These are phyloP conservation scores for Aphis gossypii DNA, from an alignment of 1,140 invertebrate genomes.

Conservation along the genomic window DNA sequence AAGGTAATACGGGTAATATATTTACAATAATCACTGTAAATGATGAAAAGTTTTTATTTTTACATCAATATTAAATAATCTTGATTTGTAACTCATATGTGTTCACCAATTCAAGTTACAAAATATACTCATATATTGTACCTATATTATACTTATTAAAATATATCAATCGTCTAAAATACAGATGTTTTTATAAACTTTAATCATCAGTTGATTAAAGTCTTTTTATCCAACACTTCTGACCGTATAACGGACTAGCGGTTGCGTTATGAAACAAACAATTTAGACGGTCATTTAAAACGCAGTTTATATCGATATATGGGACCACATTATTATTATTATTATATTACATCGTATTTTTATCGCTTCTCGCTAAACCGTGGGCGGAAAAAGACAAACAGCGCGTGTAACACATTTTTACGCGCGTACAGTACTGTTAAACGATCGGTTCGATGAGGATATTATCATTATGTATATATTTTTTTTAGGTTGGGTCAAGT, in stretches of 20 bases:
- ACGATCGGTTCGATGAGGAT: neutral
- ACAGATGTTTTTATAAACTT: neutral
- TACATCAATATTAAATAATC: neutral
- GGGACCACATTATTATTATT: neutral
- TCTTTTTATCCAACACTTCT: neutral
- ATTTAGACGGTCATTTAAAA: neutral
- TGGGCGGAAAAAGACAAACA: slow-evolving; percentile 12
- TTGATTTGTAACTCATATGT: neutral
- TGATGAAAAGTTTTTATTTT: neutral
- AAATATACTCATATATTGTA: too few species aligned
- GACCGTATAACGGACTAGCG: neutral
- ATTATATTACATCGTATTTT: slow-evolving; percentile 23
- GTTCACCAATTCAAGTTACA: neutral
- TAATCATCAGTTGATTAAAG: neutral
- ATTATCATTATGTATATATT: neutral
- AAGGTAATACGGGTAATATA: neutral
- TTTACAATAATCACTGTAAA: neutral
- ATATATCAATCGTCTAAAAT: neutral
- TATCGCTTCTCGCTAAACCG: slow-evolving; percentile 8
- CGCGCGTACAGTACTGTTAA: neutral
- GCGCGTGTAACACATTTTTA: neutral
- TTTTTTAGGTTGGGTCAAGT: slow-evolving; percentile 12
- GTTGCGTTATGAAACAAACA: neutral
- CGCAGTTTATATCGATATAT: neutral
- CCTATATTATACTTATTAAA: neutral